Conservation (phyloP, 2,888 invertebrate genomes). For the Pyrrhosoma nymphula region DNA sequence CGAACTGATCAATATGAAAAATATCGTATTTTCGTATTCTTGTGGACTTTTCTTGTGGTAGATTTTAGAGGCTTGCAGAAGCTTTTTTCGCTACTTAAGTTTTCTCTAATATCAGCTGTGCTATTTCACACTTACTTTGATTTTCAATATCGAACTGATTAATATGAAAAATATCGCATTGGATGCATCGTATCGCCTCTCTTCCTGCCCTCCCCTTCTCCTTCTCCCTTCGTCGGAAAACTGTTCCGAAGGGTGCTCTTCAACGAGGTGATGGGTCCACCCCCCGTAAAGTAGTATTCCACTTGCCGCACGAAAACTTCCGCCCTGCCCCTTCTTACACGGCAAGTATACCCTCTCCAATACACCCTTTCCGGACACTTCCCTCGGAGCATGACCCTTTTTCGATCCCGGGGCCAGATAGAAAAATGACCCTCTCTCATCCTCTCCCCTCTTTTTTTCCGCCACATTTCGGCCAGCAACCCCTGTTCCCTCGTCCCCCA, state of each 20-base stretch:
- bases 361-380: neutral
- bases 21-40: too few relatives aligned
- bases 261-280: neutral
- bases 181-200: neutral
- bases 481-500: too few relatives aligned
- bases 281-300: neutral
- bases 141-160: too few relatives aligned
- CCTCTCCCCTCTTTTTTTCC: neutral
- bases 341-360: neutral
- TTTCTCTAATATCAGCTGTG: too few relatives aligned
- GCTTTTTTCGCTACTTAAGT: too few relatives aligned
- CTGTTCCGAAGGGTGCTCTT: neutral
- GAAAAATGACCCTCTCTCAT: neutral
- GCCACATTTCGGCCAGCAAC: neutral
- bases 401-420: neutral
- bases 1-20: too few relatives aligned
- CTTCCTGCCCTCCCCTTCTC: neutral
- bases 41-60: too few relatives aligned
- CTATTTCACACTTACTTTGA: too few relatives aligned
- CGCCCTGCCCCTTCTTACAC: neutral
- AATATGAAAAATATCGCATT: too few relatives aligned
- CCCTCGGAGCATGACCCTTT: neutral
- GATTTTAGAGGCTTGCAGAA: too few relatives aligned
- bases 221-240: neutral
- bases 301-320: neutral